A percentile compares a stretch with the other conserved stretches of the same genome.
These are phyloP conservation scores for Gallinago undulata DNA, from an alignment of 2,113 vertebrate genomes.

Conservation along the genomic window DNA sequence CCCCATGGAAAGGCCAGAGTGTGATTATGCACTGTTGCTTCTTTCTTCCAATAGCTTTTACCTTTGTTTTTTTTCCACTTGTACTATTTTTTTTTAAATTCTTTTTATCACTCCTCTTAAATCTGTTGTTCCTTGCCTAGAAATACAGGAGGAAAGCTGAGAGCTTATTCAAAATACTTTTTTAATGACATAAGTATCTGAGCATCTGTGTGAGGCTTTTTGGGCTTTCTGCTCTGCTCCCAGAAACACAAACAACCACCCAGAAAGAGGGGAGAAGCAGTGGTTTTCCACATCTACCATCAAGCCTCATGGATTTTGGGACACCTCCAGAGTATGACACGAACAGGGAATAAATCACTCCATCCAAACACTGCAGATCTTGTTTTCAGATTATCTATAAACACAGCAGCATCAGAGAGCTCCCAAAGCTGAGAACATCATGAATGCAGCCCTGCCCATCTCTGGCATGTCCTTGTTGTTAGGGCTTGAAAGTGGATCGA, in stretches of 20 bases:
- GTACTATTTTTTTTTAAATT: background rate
- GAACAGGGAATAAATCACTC: background rate
- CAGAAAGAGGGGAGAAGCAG: background rate
- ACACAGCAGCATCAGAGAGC: background rate
- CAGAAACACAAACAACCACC: background rate
- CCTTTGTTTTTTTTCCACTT: background rate
- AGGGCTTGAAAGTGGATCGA: background rate
- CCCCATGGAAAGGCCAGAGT: background rate
- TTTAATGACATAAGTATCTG: background rate
- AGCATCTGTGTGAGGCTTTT: background rate
- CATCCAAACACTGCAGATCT: background rate
- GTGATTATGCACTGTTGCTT: background rate
- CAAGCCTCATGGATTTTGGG: background rate
- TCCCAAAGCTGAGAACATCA: conserved; percentile 37
- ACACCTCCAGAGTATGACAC: conserved; percentile 11
- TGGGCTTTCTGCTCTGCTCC: background rate
- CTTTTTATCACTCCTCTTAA: background rate
- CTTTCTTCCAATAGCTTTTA: background rate
- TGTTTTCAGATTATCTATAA: conserved; percentile 4
- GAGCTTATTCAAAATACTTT: background rate
- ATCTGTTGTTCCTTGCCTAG: background rate
- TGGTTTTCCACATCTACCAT: background rate
- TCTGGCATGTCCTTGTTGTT: conserved; percentile 22
- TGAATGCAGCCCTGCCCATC: conserved; percentile 22
- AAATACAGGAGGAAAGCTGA: background rate